Evolutionary conservation across 2,113 vertebrate species (phyloP), one percentile per base, ranked within the genome.

Genomic region (Syrmaticus mikado): DNA sequence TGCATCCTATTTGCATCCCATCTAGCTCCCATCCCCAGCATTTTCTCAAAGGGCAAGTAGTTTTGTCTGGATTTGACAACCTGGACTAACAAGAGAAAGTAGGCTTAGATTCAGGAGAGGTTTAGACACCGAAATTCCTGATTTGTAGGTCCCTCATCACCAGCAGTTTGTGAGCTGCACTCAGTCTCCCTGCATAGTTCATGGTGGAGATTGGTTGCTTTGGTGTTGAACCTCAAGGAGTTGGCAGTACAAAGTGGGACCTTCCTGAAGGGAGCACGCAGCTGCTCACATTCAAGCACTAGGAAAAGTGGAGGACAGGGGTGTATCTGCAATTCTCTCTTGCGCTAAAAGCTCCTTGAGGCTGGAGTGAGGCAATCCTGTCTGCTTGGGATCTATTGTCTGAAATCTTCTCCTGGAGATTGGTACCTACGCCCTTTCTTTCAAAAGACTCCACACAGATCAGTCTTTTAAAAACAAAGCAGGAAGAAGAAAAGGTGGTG

Each of bases 401-500:
- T 96, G 91, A 91, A 94, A 92, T 93, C 89, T 95, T 94, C 95
- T 96, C 83, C 58, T 94, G 89, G 67, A 95, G 95, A 95, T 95
- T 84, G 95, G 94, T 95, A 96, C 95, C 96, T 96, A 96, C 92
- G 91, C 95, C 94, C 94, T 96, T 93, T 95, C 91, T 96, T 96
- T 96, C 95, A 96, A 96, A 96, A 96, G 95, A 73, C 90, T 94
- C 86, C 80, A 79, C 83, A 75, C 61, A 94, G 92, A 95, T 95
- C 89, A 57, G 88, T 57, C 92, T 90, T 93, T 79, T 76, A 58
- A 92, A 96, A 96, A 96, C 96, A 96, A 96, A 96, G 96, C 95
- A 95, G 96, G 95, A 95, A 96, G 94, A 96, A 96, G 94, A 96
- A 96, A 96, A 96, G 96, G 96, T 94, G 95, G 84, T 93, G 94